Evolutionary conservation across 2,888 invertebrate species (phyloP).

Genomic region (Blera fallax): DNA sequence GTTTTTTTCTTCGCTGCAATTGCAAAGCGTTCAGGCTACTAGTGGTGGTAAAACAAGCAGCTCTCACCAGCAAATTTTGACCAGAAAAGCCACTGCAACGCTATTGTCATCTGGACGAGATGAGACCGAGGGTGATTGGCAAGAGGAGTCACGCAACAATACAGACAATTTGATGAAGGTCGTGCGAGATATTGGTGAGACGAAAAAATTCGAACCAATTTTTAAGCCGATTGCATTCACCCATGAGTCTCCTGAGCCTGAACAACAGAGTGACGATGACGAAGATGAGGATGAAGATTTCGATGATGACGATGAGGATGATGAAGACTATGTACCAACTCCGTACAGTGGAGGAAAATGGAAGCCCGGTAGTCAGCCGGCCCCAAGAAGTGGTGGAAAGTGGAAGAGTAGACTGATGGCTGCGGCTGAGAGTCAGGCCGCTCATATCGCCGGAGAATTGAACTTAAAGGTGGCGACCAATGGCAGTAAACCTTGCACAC

Average conservation of each 20-base stretch:
- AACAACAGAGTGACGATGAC: conserved; percentile 79
- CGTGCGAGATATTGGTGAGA: conserved; percentile 85
- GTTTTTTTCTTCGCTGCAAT: conserved; percentile 92
- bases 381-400: conserved; percentile 32
- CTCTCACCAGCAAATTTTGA: conserved; percentile 39
- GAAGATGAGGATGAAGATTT: conserved; percentile 51
- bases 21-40: conserved; percentile 84
- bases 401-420: conserved; percentile 18
- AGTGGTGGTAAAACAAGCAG: conserved; percentile 38
- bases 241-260: conserved; percentile 77
- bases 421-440: not conserved
- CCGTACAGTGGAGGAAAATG: conserved; percentile 72
- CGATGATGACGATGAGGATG: conserved; percentile 81
- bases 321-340: conserved; percentile 84
- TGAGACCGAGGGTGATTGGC: conserved; percentile 47
- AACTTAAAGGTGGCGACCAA: not conserved
- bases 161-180: conserved; percentile 85
- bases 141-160: conserved; percentile 75
- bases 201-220: conserved; percentile 83
- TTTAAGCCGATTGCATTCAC: conserved; percentile 77
- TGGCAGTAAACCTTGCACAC: not conserved
- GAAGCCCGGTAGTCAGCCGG: conserved; percentile 63
- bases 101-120: conserved; percentile 34
- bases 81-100: conserved; percentile 53
- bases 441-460: conserved; percentile 37